Evolutionary conservation across 2,113 vertebrate genomes (phyloP).

Genomic region (Peromyscus californicus): DNA sequence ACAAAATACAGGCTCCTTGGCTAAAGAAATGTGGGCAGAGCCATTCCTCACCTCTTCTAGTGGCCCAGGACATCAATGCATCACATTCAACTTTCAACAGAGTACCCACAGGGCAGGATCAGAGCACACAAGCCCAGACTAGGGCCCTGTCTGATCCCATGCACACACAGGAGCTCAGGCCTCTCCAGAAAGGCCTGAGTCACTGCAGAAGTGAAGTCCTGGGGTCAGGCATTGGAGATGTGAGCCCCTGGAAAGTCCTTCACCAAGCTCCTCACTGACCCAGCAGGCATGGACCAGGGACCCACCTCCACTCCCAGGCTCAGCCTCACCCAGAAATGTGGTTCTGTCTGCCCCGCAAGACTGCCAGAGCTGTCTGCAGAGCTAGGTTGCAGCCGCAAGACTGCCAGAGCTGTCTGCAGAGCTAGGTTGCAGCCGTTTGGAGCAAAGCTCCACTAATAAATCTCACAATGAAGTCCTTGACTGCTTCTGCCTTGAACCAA

Average conservation of each 20-base stretch:
- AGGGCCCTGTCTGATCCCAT: not conserved
- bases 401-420: not conserved
- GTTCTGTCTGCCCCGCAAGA: not conserved
- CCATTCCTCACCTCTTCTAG: not conserved
- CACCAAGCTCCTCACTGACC: not conserved
- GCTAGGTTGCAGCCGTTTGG: slow-evolving; percentile 26
- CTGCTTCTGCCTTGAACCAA: slow-evolving; percentile 20
- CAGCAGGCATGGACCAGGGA: not conserved
- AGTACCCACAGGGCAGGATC: not conserved
- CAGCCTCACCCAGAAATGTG: not conserved
- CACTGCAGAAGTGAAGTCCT: rapidly evolving
- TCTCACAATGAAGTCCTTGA: slow-evolving; percentile 51
- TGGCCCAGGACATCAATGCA: not conserved
- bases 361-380: not conserved
- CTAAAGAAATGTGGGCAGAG: not conserved
- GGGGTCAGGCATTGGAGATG: not conserved
- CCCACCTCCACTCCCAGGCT: not conserved
- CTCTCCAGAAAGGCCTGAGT: not conserved
- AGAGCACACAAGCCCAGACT: not conserved
- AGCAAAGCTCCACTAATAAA: slow-evolving; percentile 57
- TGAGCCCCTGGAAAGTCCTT: not conserved
- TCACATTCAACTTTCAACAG: not conserved
- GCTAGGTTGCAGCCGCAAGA: not conserved
- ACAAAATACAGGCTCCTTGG: not conserved
- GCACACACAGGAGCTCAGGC: not conserved